Percentiles rank a stretch among this genome's conserved stretches.
Conservation (phyloP, 2,113 vertebrate genomes). For the Pardalotus punctatus region DNA sequence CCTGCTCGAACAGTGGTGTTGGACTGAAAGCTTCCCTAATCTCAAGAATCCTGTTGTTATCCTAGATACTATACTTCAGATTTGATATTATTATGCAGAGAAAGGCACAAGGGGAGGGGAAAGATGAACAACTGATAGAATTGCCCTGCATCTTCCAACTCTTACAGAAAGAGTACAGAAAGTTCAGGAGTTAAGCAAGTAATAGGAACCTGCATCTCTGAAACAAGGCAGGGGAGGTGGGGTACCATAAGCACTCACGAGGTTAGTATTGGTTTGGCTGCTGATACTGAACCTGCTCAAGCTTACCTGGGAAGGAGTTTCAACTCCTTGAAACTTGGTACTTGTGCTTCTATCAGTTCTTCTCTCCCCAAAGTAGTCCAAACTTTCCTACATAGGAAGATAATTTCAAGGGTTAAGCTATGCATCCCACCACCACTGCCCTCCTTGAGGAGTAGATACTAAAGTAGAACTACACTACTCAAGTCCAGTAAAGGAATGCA, state of each 20-base stretch:
- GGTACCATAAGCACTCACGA: not conserved
- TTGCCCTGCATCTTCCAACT: not conserved
- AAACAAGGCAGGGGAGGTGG: not conserved
- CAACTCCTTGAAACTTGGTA: constrained; percentile 92
- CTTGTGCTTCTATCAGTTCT: constrained; percentile 89
- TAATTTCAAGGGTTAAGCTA: not conserved
- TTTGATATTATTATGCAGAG: not conserved
- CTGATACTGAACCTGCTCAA: not conserved
- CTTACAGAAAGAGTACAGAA: not conserved
- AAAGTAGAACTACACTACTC: not conserved
- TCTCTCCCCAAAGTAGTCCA: constrained; percentile 90
- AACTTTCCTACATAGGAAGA: constrained; percentile 78
- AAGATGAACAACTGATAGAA: too few species aligned
- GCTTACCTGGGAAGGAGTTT: constrained; percentile 94
- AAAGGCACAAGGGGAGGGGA: not conserved
- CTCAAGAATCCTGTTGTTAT: not conserved
- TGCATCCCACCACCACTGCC: not conserved
- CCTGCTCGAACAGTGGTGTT: not conserved
- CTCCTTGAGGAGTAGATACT: fast-evolving
- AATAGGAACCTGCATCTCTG: not conserved
- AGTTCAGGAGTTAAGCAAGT: not conserved
- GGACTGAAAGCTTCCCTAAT: not conserved
- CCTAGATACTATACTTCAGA: not conserved
- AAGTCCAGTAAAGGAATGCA: not conserved
- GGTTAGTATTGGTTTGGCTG: not conserved